Evolutionary conservation across 2,113 vertebrate species (phyloP).

Genomic region (Burhinus oedicnemus): DNA sequence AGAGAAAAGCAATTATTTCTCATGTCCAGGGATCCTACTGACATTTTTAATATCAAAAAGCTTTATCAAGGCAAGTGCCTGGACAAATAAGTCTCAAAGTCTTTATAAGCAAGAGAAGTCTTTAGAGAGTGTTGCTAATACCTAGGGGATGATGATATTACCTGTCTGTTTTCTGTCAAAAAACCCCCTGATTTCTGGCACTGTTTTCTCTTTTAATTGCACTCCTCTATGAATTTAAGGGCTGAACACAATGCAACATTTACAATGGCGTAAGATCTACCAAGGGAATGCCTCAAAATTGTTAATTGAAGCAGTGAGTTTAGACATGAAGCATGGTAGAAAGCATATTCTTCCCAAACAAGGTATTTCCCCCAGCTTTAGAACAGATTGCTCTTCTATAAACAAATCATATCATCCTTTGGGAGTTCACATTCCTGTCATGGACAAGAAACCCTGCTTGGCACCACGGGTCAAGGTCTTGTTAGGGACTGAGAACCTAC

Average conservation of each 20-base stretch:
- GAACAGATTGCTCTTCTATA: neutral
- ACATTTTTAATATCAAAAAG: neutral
- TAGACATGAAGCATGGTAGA: neutral
- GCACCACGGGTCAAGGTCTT: neutral
- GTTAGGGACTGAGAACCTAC: neutral
- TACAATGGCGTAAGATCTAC: neutral
- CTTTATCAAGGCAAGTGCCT: neutral
- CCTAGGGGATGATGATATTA: neutral
- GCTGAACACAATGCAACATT: neutral
- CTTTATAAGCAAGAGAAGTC: neutral
- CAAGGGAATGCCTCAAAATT: neutral
- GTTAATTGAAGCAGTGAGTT: neutral
- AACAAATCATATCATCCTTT: neutral
- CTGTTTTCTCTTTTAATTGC: neutral
- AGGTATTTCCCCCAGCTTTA: neutral
- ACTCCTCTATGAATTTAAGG: neutral
- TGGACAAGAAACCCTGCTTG: neutral
- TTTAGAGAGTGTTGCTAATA: neutral
- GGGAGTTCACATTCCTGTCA: neutral
- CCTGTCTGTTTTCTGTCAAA: neutral
- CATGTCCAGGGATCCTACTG: neutral
- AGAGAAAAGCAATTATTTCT: neutral
- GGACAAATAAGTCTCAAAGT: neutral
- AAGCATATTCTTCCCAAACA: neutral
- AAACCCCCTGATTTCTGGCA: fast-evolving